A percentile compares a stretch with the other conserved stretches of the same genome.
phyloP scores from a whole-genome alignment of 2,797 vertebrate genomes.

The Austrolebias charrua region DNA sequence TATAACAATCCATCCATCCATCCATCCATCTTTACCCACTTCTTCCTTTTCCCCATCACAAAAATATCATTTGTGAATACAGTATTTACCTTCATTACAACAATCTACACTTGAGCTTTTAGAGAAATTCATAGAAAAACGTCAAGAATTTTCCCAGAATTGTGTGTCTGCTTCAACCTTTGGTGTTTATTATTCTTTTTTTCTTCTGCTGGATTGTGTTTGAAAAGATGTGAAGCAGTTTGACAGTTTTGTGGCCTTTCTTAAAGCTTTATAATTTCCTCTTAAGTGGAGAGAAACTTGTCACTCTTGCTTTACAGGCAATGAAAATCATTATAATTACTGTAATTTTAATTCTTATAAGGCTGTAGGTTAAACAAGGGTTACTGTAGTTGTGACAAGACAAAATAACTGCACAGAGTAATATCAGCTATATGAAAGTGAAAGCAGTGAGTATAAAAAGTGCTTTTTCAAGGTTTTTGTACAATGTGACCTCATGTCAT shows the following conservation, averaged over 20 bases:
- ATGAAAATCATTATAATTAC: background rate
- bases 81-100: background rate
- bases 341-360: background rate
- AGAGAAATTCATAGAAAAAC: background rate
- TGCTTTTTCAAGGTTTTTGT: background rate
- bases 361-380: too few relatives aligned
- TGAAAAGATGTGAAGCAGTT: slow-evolving; percentile 1
- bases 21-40: too few relatives aligned
- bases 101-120: background rate
- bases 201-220: background rate
- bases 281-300: background rate
- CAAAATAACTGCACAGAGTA: too few relatives aligned
- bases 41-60: background rate
- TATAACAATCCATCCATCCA: too few relatives aligned
- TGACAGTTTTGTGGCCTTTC: background rate
- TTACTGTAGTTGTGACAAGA: too few relatives aligned
- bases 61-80: background rate
- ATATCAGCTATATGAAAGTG: too few relatives aligned
- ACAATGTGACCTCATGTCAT: background rate
- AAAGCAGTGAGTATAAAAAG: too few relatives aligned
- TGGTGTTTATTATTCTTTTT: background rate
- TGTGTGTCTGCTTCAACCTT: background rate
- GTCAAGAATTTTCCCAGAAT: background rate
- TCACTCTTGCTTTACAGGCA: background rate
- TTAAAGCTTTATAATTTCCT: slow-evolving; percentile 1